Evolutionary conservation across 1,140 invertebrate genomes (phyloP), one percentile per base, ranked within the genome.

Genomic region (Drosophila murphyi): DNA sequence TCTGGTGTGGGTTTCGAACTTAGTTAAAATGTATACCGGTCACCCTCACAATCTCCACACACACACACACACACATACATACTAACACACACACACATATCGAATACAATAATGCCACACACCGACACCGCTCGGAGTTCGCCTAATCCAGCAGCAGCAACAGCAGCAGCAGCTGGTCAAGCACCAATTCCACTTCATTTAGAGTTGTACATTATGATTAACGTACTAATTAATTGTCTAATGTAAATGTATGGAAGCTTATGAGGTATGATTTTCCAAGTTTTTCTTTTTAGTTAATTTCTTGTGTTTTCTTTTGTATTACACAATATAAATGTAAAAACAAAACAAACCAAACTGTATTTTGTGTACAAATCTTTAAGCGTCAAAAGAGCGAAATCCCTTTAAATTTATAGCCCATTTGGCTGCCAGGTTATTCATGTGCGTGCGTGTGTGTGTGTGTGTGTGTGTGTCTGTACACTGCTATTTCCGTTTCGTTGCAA

Each of bases 1-100:
- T 96, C 98, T 60, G 97, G 97, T 77, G 96, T 98, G 59, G 98
- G 98, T 47, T 99, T 99, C 94, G 98, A 99, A 94, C 95, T 99
- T 31, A 99, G 97, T 93, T 97, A 96, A 95, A 37, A 32, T 67
- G 67, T 65, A 35, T n/a, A n/a, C 3, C 51, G 35, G 4, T 31
- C 20, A 43, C 8, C 8, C 54, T 56, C 12, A 41, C 28, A 43
- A 54, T 4, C 29, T 31, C 31, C n/a, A 50, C 59, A 51, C 29
- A 50, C 45, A 35, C 31, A 62, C 10, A 52, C 8, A 45, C 28
- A 61, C 37, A 47, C 12, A 47, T 41, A 56, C 32, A 37, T 5
- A 7, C 45, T 43, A 1, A 35, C 10, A 8, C 12, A 51, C 56
- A 51, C 10, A 65, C 56, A 82, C 78, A 87, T 81, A 86, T 76